These are phyloP conservation scores for Antheraea assamensis DNA, from an alignment of 2,888 invertebrate genomes.

Conservation along the genomic window DNA sequence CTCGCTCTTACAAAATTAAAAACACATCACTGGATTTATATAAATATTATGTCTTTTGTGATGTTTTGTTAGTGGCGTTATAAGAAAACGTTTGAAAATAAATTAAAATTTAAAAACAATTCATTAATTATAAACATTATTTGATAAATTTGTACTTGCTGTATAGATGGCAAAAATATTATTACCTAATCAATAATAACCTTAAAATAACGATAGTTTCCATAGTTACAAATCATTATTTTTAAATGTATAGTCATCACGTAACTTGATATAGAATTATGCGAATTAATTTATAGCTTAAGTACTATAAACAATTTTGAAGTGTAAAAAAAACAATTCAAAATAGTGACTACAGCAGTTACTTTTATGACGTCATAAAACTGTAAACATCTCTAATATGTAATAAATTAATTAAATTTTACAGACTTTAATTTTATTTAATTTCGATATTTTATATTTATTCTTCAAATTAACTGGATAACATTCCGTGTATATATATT, in stretches of 20 bases:
- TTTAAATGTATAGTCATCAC: not conserved
- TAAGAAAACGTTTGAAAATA: constrained; percentile 1
- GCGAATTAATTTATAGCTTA: not conserved
- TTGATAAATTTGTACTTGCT: not conserved
- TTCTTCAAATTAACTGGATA: not conserved
- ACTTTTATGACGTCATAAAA: not conserved
- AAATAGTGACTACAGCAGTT: not conserved
- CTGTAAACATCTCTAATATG: not conserved
- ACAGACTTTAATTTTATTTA: not conserved
- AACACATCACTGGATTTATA: constrained; percentile 58
- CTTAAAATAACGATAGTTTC: not conserved
- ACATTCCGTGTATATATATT: not conserved
- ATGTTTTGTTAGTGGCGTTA: constrained; percentile 41
- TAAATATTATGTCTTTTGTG: constrained; percentile 50
- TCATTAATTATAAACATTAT: not conserved
- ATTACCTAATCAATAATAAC: not conserved
- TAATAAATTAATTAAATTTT: no score
- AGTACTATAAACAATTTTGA: not conserved
- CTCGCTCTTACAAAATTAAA: constrained; percentile 36
- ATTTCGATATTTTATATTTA: not conserved
- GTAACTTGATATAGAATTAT: not conserved
- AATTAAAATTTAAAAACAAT: not conserved
- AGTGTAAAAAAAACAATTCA: not conserved
- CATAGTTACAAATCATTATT: not conserved
- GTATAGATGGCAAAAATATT: no score